Evolutionary conservation across 2,797 vertebrate genomes (phyloP).

Genomic region (Bovichtus variegatus): DNA sequence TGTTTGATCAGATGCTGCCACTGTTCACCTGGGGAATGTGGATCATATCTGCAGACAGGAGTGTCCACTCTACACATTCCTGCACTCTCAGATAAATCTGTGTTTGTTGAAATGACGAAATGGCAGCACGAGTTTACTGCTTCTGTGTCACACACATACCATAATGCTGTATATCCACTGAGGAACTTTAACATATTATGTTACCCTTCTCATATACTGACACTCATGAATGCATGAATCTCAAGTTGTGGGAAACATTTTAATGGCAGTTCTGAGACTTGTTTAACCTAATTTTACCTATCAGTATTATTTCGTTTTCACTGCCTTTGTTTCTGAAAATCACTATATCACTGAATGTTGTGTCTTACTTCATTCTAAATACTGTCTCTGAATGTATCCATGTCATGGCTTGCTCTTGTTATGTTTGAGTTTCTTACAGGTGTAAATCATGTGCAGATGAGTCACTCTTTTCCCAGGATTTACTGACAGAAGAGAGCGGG

Average conservation of each 20-base stretch:
- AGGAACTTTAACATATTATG: not conserved
- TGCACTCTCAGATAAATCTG: constrained; percentile 39
- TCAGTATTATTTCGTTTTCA: not conserved
- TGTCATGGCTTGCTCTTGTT: constrained; percentile 36
- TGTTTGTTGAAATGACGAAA: constrained; percentile 38
- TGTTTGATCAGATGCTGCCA: constrained; percentile 33
- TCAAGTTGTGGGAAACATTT: not conserved
- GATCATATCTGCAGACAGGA: constrained; percentile 69
- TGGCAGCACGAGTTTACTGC: not conserved
- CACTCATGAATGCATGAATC: not conserved
- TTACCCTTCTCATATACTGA: not conserved
- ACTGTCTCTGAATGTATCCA: not conserved
- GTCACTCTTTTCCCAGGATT: constrained; percentile 48
- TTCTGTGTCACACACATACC: constrained; percentile 9
- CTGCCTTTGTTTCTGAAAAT: not conserved
- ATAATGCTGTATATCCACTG: not conserved
- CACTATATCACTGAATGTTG: not conserved
- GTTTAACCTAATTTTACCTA: not conserved
- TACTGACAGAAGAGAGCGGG: constrained; percentile 52
- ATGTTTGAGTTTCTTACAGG: constrained; percentile 27
- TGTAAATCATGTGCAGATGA: constrained; percentile 38
- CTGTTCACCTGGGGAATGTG: constrained; percentile 60
- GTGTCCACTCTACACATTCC: constrained; percentile 62
- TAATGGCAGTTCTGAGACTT: not conserved
- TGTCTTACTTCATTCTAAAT: not conserved